phyloP scores from a whole-genome alignment of 2,797 vertebrate genomes.

The Anabas testudineus region DNA sequence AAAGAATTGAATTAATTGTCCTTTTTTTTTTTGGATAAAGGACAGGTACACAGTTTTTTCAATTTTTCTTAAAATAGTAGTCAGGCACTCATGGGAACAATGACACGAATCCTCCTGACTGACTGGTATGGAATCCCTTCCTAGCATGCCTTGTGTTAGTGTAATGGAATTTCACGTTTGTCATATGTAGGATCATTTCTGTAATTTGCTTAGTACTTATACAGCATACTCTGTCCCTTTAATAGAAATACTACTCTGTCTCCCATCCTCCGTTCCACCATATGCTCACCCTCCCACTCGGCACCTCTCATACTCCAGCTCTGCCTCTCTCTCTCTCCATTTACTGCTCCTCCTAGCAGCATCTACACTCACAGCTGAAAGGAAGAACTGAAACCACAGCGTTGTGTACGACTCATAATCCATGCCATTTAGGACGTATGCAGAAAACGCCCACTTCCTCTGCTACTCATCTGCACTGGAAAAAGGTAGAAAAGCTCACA shows the following conservation, averaged over 20 bases:
- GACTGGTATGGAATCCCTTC: too few relatives aligned
- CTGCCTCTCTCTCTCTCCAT: slow-evolving; percentile 61
- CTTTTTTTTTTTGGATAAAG: too few relatives aligned
- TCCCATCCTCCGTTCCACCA: slow-evolving; percentile 44
- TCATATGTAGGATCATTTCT: not conserved
- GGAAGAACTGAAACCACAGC: slow-evolving; percentile 76
- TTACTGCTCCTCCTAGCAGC: slow-evolving; percentile 69
- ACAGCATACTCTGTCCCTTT: slow-evolving; percentile 70
- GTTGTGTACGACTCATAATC: slow-evolving; percentile 57
- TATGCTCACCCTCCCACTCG: slow-evolving; percentile 69
- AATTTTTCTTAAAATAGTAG: too few relatives aligned
- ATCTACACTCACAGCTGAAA: slow-evolving; percentile 68
- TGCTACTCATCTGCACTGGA: slow-evolving; percentile 64
- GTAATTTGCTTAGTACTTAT: not conserved
- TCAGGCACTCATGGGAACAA: too few relatives aligned
- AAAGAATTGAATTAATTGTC: too few relatives aligned
- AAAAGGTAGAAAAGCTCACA: slow-evolving; percentile 67
- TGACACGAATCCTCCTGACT: too few relatives aligned
- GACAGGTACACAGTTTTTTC: too few relatives aligned
- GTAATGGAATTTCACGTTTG: not conserved
- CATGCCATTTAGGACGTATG: slow-evolving; percentile 73
- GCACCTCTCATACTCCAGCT: slow-evolving; percentile 64
- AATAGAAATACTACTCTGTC: slow-evolving; percentile 72
- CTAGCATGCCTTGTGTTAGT: too few relatives aligned
- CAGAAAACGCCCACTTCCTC: slow-evolving; percentile 71